These are phyloP conservation scores for Aptenodytes patagonicus DNA, from an alignment of 2,113 vertebrate genomes.

Conservation along the genomic window DNA sequence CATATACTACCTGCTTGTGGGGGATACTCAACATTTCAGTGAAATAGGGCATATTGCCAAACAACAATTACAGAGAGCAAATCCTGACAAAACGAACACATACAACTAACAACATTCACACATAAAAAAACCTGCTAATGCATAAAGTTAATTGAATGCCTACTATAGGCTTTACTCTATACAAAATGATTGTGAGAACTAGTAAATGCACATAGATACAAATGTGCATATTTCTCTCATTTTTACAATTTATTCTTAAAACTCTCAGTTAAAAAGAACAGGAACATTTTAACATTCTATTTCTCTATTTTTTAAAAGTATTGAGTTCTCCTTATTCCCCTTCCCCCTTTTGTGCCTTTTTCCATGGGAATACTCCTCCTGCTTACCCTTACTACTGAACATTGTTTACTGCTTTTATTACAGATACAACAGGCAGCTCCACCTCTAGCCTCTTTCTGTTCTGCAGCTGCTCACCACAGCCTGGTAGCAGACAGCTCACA, in stretches of 20 bases:
- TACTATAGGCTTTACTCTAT: accelerated
- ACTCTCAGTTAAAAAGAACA: not conserved
- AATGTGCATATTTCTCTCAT: accelerated
- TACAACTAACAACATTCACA: not conserved
- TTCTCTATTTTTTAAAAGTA: not conserved
- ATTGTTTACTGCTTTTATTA: accelerated
- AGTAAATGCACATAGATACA: accelerated
- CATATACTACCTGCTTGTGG: accelerated
- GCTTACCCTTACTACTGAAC: accelerated
- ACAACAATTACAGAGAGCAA: not conserved
- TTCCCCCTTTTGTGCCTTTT: not conserved
- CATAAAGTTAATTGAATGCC: accelerated
- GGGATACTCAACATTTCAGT: not conserved
- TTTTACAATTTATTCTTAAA: not conserved
- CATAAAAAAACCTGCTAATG: accelerated
- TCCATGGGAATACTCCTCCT: not conserved
- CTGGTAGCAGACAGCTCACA: accelerated
- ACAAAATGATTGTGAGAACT: accelerated
- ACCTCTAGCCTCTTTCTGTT: accelerated
- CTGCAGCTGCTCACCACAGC: not conserved
- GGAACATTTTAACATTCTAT: too few species aligned
- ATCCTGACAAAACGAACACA: not conserved
- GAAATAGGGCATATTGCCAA: accelerated
- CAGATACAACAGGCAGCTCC: not conserved
- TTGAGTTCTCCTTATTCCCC: accelerated